Percentiles rank a stretch among this genome's conserved stretches.
Evolutionary conservation across 2,888 invertebrate genomes (phyloP).

Genomic region (Polylopha cassiicola): DNA sequence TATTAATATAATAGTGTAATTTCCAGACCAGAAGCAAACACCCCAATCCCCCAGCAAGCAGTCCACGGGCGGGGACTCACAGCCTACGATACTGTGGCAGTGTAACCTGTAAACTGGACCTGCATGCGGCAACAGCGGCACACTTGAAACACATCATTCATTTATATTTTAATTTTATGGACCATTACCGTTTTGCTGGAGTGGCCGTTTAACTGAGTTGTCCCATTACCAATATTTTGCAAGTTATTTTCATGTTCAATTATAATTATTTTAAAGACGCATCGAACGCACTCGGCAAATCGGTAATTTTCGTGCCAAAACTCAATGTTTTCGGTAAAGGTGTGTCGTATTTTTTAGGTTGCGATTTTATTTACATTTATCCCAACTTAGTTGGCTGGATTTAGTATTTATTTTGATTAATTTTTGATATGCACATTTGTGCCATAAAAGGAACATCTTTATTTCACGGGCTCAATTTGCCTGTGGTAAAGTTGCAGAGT

Average conservation of each 20-base stretch:
- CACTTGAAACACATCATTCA: constrained; percentile 32
- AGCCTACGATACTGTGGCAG: constrained; percentile 99
- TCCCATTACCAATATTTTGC: constrained; percentile 8
- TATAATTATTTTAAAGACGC: constrained; percentile 29
- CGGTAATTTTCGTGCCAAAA: constrained; percentile 60
- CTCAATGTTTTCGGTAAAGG: constrained; percentile 30
- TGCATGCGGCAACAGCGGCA: constrained; percentile 33
- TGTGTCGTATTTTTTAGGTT: constrained; percentile 57
- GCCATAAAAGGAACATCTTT: constrained; percentile 38
- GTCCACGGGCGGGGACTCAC: constrained; percentile 88
- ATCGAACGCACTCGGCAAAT: constrained; percentile 44
- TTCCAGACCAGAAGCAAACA: constrained; percentile 91
- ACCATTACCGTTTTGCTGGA: constrained; percentile 54
- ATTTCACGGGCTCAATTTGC: constrained; percentile 34
- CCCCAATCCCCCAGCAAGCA: constrained; percentile 88
- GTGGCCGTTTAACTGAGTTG: neutral
- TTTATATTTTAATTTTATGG: constrained; percentile 36
- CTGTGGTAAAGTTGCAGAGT: constrained; percentile 40
- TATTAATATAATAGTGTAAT: constrained; percentile 28
- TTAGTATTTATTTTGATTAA: constrained; percentile 43
- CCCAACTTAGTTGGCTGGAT: constrained; percentile 72
- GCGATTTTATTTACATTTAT: constrained; percentile 56
- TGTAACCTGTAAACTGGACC: constrained; percentile 89
- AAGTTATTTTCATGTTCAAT: constrained; percentile 16
- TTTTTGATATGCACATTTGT: constrained; percentile 45